A percentile compares a stretch with the other conserved stretches of the same genome.
Conservation (phyloP, 2,113 vertebrate genomes). For the Tragelaphus scriptus region DNA sequence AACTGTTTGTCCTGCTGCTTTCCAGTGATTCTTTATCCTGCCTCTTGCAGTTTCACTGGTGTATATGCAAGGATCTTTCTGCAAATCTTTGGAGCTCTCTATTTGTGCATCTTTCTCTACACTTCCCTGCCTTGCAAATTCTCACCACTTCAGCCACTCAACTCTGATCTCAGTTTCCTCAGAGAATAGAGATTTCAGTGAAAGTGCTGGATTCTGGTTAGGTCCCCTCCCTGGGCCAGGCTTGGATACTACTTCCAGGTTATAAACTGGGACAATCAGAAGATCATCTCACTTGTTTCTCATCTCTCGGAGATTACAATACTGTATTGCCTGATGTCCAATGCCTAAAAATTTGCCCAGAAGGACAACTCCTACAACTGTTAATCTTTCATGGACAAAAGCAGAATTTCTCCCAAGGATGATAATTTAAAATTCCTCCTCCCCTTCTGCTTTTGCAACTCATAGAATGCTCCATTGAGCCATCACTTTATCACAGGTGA, state of each 20-base stretch:
- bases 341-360: background rate
- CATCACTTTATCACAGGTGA: background rate
- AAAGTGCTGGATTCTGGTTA: background rate
- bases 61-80: background rate
- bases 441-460: background rate
- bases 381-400: background rate
- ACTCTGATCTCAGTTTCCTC: background rate
- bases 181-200: background rate
- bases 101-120: background rate
- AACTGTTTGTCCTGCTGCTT: background rate
- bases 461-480: background rate
- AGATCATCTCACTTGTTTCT: background rate
- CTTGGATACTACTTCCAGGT: no score
- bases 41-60: background rate
- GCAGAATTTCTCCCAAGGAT: background rate
- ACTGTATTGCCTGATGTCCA: background rate
- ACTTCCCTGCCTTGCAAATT: background rate
- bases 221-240: background rate
- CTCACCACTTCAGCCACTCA: background rate
- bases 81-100: background rate
- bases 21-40: background rate
- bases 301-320: background rate
- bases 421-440: background rate
- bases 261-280: background rate
- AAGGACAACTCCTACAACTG: background rate